Evolutionary conservation across 2,113 vertebrate genomes (phyloP), one percentile per base, ranked within the genome.

Genomic region (Ramphastos sulfuratus): DNA sequence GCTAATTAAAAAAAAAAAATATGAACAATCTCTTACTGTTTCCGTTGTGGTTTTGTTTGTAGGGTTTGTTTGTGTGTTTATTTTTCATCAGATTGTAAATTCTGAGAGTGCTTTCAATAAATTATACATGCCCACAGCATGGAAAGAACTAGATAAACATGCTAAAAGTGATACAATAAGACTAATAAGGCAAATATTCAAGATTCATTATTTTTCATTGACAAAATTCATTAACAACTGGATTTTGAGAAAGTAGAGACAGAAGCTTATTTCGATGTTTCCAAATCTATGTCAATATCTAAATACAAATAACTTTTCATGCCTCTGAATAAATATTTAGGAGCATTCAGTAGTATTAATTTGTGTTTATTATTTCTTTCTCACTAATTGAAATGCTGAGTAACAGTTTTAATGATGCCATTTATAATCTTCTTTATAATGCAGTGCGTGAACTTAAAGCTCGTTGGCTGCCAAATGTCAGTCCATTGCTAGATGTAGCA

Each of bases 391-490:
- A 97, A 97, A 97, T 95, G 89, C 92, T 96, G 81, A 95, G 91
- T 93, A 97, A 97, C 71, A 96, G 65, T 97, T 97, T 97, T 97
- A 98, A 97, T 95, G 81, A 97, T 96, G 93, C 82, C 94, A 95
- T 98, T 98, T 97, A 96, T 97, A 97, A 96, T 96, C 90, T 92
- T 96, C 97, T 95, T 37, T 37, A 37, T 95, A 97, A 98, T 96
- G 87, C 87, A 95, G 90, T 97, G 89, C 44, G 92, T 98, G 97
- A 97, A 97, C 96, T 97, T 98, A 97, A 98, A 97, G 93, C 92
- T 96, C 97, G 85, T 92, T 97, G 33, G 9, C 81, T 97, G 96
- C 79, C 96, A 98, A 97, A 96, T n/a, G 94, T 96, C 95, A 97
- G 84, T 95, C 93, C 78, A 75, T 87, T 94, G 76, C 70, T 94